Conservation (phyloP, 1,140 invertebrate genomes). For the Caerostris darwini region DNA sequence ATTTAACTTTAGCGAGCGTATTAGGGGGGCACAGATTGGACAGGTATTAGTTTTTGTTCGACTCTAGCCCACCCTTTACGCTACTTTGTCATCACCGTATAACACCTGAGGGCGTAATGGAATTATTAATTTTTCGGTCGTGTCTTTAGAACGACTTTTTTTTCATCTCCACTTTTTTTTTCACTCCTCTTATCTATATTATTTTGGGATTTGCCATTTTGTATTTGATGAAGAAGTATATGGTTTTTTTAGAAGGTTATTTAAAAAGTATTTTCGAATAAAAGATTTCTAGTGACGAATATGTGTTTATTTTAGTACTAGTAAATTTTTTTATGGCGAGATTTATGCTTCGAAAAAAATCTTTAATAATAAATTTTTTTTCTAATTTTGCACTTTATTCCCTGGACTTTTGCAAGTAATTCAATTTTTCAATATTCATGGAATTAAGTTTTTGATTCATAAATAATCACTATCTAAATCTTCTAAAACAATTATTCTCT, state of each 20-base stretch:
- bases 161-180: neutral
- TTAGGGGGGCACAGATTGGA: slow-evolving; percentile 4
- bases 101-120: neutral
- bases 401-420: too few species aligned
- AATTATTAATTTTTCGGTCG: slow-evolving; percentile 24
- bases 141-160: neutral
- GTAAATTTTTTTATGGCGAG: too few species aligned
- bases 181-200: neutral
- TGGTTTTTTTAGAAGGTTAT: neutral
- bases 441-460: too few species aligned
- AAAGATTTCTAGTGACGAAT: too few species aligned
- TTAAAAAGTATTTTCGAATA: too few species aligned
- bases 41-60: slow-evolving; percentile 28
- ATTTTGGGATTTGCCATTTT: neutral
- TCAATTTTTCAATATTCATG: too few species aligned
- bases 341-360: too few species aligned
- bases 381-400: too few species aligned
- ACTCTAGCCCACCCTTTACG: neutral
- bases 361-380: too few species aligned
- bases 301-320: too few species aligned
- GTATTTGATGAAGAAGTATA: neutral
- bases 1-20: neutral
- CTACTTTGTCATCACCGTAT: neutral
- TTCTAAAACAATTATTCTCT: too few species aligned
- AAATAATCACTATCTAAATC: too few species aligned